A percentile compares a stretch with the other conserved stretches of the same genome.
phyloP scores from a whole-genome alignment of 2,888 invertebrate species.

The Dryococelus australis region DNA sequence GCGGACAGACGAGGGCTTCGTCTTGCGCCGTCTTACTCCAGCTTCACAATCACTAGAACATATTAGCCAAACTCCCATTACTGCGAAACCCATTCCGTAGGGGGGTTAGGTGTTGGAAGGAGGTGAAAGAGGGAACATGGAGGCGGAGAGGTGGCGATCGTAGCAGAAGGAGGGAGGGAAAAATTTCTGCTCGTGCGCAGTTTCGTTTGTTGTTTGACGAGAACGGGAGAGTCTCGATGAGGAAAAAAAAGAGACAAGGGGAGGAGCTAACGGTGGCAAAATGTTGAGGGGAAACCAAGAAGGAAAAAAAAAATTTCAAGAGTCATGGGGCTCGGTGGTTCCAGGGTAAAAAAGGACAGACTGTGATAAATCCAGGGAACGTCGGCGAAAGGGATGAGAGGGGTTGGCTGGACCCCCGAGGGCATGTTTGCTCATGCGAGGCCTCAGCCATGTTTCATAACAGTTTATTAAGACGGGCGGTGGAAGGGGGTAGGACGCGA shows the following conservation, averaged over 20 bases:
- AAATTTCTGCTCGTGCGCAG: conserved; percentile 32
- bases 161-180: neutral
- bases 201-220: conserved; percentile 42
- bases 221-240: neutral
- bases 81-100: conserved; percentile 35
- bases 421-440: conserved; percentile 38
- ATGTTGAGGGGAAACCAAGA: conserved; percentile 20
- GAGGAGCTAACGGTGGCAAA: conserved; percentile 33
- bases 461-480: conserved; percentile 42
- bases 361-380: conserved; percentile 26
- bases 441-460: conserved; percentile 39
- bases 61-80: conserved; percentile 47
- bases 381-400: conserved; percentile 20
- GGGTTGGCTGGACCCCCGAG: conserved; percentile 25
- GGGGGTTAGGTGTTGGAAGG: conserved; percentile 9
- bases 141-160: neutral
- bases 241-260: conserved; percentile 18
- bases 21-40: conserved; percentile 32
- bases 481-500: neutral
- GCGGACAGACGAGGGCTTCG: conserved; percentile 9
- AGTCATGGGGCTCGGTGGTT: neutral
- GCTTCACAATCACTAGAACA: conserved; percentile 44
- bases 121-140: neutral
- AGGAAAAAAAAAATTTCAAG: neutral
- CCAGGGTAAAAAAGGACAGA: conserved; percentile 16